These are phyloP conservation scores for Siphlonurus alternatus DNA, from an alignment of 2,888 invertebrate genomes.

Conservation along the genomic window DNA sequence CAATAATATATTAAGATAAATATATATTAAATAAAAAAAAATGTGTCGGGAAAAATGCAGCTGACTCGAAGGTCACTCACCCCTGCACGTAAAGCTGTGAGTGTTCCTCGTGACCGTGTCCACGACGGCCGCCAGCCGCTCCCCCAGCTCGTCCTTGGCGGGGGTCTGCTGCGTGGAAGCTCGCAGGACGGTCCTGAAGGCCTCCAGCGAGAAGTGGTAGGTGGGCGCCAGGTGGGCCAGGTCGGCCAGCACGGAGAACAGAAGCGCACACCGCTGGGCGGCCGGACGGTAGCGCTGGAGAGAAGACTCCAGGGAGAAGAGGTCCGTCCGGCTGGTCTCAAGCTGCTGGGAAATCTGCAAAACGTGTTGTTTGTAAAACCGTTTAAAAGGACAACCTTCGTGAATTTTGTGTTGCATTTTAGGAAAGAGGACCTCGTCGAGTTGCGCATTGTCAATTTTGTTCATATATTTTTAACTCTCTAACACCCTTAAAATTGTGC, in stretches of 20 bases:
- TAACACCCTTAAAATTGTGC: too few species aligned
- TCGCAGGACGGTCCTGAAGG: constrained; percentile 71
- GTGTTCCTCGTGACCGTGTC: constrained; percentile 72
- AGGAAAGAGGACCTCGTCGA: too few species aligned
- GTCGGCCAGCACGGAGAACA: constrained; percentile 80
- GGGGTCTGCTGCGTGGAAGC: constrained; percentile 65
- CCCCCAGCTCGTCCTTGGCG: constrained; percentile 58
- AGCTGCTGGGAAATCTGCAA: not conserved
- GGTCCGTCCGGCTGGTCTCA: not conserved
- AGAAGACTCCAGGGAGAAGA: not conserved
- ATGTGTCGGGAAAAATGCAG: too few species aligned
- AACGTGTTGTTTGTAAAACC: too few species aligned
- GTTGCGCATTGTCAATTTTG: too few species aligned
- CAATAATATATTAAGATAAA: too few species aligned
- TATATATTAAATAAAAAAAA: too few species aligned
- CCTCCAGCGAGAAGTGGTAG: constrained; percentile 81
- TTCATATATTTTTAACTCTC: too few species aligned
- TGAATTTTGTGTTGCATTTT: too few species aligned
- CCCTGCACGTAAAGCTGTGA: constrained; percentile 81
- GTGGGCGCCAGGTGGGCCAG: constrained; percentile 78
- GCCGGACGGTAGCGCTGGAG: constrained; percentile 72
- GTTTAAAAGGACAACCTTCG: too few species aligned
- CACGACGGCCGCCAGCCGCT: constrained; percentile 65
- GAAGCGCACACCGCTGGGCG: constrained; percentile 70
- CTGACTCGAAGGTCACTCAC: too few species aligned